A percentile compares a stretch with the other conserved stretches of the same genome.
Conservation (phyloP, 2,888 invertebrate species). For the Hypena proboscidalis region DNA sequence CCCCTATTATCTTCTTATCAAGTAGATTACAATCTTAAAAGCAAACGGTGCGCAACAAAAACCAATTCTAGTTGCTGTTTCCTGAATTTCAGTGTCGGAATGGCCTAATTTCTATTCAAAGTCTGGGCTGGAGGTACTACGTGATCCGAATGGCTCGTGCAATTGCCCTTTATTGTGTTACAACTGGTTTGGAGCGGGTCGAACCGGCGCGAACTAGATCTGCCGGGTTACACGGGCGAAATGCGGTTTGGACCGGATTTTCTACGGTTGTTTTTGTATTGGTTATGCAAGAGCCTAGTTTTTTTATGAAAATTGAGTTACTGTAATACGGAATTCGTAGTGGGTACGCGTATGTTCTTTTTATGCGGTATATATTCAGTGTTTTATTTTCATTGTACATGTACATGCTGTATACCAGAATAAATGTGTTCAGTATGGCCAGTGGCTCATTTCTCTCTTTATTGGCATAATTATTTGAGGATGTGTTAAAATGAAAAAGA, state of each 20-base stretch:
- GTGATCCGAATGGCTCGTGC: slow-evolving; percentile 60
- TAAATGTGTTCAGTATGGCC: no score
- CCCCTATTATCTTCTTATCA: slow-evolving; percentile 27
- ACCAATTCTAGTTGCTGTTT: slow-evolving; percentile 36
- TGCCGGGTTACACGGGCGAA: slow-evolving; percentile 41
- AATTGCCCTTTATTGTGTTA: slow-evolving; percentile 65
- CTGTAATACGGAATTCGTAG: not conserved
- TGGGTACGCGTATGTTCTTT: no score
- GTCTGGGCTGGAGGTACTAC: slow-evolving; percentile 51
- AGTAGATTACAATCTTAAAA: slow-evolving; percentile 37
- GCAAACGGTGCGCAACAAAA: slow-evolving; percentile 32
- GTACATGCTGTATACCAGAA: no score
- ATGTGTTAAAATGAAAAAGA: no score
- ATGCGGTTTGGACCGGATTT: slow-evolving; percentile 41
- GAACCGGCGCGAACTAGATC: slow-evolving; percentile 32
- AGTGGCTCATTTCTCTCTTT: no score
- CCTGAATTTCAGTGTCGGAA: slow-evolving; percentile 46
- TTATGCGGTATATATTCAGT: no score
- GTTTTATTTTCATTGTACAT: not conserved
- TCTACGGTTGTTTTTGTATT: slow-evolving; percentile 24
- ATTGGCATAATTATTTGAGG: no score
- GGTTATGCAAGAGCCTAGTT: not conserved
- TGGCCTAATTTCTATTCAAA: slow-evolving; percentile 62
- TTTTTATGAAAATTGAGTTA: no score
- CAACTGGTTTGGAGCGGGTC: slow-evolving; percentile 47